Base-by-base conservation (phyloP, 1,140 invertebrate species). In the Sitobion miscanthi region DNA sequence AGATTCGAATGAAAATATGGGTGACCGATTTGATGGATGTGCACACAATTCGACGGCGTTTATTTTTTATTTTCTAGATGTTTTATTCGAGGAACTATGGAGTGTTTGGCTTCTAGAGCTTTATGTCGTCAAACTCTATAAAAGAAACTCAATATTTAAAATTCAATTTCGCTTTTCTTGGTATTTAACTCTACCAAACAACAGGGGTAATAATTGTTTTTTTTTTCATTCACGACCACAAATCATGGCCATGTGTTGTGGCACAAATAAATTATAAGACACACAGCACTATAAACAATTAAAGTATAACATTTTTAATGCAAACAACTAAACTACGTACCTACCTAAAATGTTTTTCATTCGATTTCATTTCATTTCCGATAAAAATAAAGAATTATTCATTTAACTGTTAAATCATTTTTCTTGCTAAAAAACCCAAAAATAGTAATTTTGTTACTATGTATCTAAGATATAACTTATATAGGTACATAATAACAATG, bases 1-100 rank as follows among this genome's bases (percentile, higher is more conserved):
- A 49, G 86, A 88, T 25, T n/a, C 30, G 47, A 88, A 49, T 47
- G 86, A n/a, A 49, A 88, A 88, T 49, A 49, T 88, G 30, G 86
- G n/a, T 88, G 86, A 88, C 86, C 86, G 47, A 88, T 88, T 88
- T 88, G 86, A 88, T 88, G 86, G 86, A 88, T 49, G 47, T 49
- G 45, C 45, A n/a, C 47, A 88, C 47, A 35, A 88, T 88, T 52
- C 7, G 47, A 87, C 45, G 45, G 45, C 25, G 45, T 30, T 77
- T 87, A 30, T 87, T 87, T 47, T 83, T 54, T 77, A n/a, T 77
- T 86, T 86, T 47, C 23, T 86, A 45, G 25, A n/a, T 52, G 86
- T 35, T 49, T 88, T 88, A n/a, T 88, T 88, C n/a, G n/a, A 6
- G 11, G 86, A 88, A 88, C 86, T 88, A 52, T 88, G 7, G 6